Evolutionary conservation across 2,113 vertebrate species (phyloP).

Genomic region (Hippopotamus amphibius): DNA sequence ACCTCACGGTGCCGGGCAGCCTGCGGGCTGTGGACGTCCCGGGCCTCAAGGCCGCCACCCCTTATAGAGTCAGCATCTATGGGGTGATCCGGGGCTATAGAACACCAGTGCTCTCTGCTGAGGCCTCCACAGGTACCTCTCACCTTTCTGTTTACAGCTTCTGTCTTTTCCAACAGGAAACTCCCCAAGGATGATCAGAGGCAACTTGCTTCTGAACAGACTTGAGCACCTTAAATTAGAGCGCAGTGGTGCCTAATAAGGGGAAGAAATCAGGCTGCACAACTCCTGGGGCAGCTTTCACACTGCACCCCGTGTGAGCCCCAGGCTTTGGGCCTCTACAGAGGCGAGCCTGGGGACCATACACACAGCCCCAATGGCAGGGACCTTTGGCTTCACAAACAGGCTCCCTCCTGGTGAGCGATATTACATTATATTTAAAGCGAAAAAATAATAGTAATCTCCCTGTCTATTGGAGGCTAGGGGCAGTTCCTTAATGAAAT

Average conservation of each 20-base stretch:
- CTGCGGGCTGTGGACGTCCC: constrained; percentile 87
- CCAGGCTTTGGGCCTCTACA: not conserved
- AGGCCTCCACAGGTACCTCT: constrained; percentile 86
- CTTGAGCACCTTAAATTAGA: not conserved
- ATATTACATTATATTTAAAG: not conserved
- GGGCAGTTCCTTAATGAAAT: not conserved
- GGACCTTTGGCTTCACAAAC: not conserved
- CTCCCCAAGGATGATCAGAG: not conserved
- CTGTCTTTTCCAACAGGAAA: constrained; percentile 57
- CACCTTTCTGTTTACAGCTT: not conserved
- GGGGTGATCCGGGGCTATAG: constrained; percentile 88
- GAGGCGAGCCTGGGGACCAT: not conserved
- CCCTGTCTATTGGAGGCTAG: not conserved
- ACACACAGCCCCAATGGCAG: not conserved
- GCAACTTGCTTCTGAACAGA: not conserved
- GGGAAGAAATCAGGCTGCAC: not conserved
- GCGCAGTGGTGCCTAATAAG: not conserved
- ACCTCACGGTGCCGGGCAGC: constrained; percentile 88
- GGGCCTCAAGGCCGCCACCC: constrained; percentile 90
- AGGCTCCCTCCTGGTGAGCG: not conserved
- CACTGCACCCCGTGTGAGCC: not conserved
- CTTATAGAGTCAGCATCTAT: constrained; percentile 91
- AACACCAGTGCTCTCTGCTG: constrained; percentile 86
- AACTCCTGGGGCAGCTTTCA: not conserved
- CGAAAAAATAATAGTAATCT: not conserved